These are phyloP conservation scores for Ochropleura plecta DNA, from an alignment of 2,888 invertebrate species.

Conservation along the genomic window DNA sequence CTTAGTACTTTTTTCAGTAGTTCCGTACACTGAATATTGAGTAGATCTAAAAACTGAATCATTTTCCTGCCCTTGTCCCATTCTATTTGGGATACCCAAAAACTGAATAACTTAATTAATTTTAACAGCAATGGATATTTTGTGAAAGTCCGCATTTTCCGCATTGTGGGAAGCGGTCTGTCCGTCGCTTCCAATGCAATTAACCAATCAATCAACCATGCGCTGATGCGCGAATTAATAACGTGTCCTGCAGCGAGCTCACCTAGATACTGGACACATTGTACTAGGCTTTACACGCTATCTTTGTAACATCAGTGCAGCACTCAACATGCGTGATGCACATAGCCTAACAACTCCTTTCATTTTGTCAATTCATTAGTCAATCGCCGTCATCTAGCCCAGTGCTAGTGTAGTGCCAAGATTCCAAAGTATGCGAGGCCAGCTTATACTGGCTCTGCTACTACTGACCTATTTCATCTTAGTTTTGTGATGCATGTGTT, in stretches of 20 bases:
- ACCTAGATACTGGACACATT: background rate
- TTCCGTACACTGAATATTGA: background rate
- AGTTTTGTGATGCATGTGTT: too few species aligned
- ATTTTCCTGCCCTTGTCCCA: too few species aligned
- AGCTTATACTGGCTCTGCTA: background rate
- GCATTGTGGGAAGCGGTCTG: too few species aligned
- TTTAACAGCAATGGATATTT: background rate
- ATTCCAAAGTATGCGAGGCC: background rate
- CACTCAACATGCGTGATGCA: background rate
- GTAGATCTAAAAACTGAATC: too few species aligned
- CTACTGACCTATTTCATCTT: background rate
- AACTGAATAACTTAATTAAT: background rate
- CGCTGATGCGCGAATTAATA: conserved; percentile 6
- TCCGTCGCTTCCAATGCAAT: conserved; percentile 10
- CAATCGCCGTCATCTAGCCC: background rate
- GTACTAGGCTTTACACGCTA: background rate
- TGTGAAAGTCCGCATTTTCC: background rate
- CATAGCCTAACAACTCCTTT: background rate
- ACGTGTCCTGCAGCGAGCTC: background rate
- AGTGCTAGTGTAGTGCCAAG: background rate
- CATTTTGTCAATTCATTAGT: background rate
- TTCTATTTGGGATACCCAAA: too few species aligned
- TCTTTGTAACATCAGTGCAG: background rate
- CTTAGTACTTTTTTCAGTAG: background rate
- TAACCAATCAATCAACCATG: conserved; percentile 27